phyloP scores from a whole-genome alignment of 2,113 vertebrate species.

The Isichthys henryi region DNA sequence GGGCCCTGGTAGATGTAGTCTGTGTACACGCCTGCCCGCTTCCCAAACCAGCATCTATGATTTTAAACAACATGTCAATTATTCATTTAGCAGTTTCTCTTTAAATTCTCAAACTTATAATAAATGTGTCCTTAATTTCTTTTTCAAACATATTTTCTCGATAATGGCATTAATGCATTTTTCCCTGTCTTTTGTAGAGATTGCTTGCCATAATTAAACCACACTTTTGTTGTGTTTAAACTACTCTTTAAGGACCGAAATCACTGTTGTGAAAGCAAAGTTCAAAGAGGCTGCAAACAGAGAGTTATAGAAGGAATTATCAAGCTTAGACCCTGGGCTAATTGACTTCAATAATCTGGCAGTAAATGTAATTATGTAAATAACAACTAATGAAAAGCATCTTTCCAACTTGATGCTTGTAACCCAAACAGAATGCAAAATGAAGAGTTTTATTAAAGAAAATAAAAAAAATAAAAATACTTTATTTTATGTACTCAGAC shows the following conservation, averaged over 20 bases:
- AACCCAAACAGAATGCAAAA: background rate
- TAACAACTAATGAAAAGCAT: slow-evolving; percentile 2
- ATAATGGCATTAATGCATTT: too few species aligned
- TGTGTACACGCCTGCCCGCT: slow-evolving; percentile 82
- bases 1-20: slow-evolving; percentile 98
- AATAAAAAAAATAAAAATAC: background rate
- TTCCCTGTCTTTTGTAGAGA: too few species aligned
- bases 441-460: background rate
- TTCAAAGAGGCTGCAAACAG: too few species aligned
- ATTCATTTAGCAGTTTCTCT: background rate
- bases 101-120: background rate
- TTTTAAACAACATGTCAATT: slow-evolving; percentile 62
- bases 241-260: too few species aligned
- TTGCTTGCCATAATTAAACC: too few species aligned
- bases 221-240: too few species aligned
- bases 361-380: too few species aligned
- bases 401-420: background rate
- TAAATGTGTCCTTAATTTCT: background rate
- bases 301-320: too few species aligned
- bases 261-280: too few species aligned
- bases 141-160: too few species aligned
- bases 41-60: slow-evolving; percentile 96
- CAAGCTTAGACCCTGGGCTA: background rate
- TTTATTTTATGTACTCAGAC: background rate
- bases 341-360: background rate